Percentiles rank a stretch among this genome's conserved stretches.
Evolutionary conservation across 2,797 vertebrate species (phyloP).

Genomic region (Intellagama lesueurii): DNA sequence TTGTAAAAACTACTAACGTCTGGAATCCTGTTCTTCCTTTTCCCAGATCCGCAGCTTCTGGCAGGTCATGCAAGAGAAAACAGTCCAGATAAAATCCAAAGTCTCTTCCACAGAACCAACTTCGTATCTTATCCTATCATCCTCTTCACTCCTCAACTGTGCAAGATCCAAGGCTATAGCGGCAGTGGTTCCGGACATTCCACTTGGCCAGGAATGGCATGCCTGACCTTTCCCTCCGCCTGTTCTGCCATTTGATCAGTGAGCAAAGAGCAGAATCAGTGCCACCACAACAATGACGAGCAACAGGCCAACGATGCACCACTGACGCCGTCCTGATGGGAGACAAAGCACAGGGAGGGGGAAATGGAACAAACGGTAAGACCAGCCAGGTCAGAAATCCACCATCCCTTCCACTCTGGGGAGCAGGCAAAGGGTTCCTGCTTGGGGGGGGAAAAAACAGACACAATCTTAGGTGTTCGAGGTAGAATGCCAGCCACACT

Average conservation of each 20-base stretch:
- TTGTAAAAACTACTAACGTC: neutral
- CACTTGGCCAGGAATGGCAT: too few relatives aligned
- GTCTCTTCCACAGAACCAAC: neutral
- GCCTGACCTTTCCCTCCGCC: neutral
- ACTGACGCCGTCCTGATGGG: slow-evolving; percentile 84
- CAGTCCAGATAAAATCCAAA: neutral
- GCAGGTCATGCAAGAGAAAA: neutral
- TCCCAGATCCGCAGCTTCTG: neutral
- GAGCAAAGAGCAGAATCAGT: slow-evolving; percentile 78
- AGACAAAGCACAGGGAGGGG: neutral
- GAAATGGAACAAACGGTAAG: neutral
- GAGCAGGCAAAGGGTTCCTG: neutral
- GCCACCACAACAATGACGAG: slow-evolving; percentile 79
- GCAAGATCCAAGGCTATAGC: neutral
- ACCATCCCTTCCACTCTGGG: neutral
- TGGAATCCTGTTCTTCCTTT: neutral
- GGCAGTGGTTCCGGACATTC: neutral
- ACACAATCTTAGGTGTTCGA: neutral
- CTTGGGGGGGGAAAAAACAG: neutral
- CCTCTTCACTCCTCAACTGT: neutral
- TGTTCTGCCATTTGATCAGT: slow-evolving; percentile 64
- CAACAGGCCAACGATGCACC: slow-evolving; percentile 85
- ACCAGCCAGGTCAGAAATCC: neutral
- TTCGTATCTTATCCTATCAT: neutral
- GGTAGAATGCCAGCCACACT: neutral